Evolutionary conservation across 2,797 vertebrate species (phyloP), one percentile per base, ranked within the genome.

Genomic region (Hypotaenidia philippensis): DNA sequence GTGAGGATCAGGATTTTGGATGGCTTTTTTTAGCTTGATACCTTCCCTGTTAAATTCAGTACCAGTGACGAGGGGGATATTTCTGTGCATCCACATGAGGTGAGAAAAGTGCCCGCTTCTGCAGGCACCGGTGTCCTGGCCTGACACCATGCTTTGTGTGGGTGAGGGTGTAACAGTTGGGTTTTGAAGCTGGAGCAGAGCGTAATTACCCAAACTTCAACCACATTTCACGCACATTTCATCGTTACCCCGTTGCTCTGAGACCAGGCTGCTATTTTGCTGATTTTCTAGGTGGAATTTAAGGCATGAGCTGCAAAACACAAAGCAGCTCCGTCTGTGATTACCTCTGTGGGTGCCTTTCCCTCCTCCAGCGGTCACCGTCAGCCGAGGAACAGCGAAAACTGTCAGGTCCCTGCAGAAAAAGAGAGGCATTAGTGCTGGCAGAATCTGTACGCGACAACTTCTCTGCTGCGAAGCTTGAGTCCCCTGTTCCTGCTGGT

Each of bases 401-500:
- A 41, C 93, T 96, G 89, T 85, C 87, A 77, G 64, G 47, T 92
- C 92, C 81, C 92, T 64, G 81, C 75, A 85, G 83, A 87, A 90
- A 87, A 79, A 45, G 80, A 74, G 87, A 90, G 88, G 89, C 90
- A 90, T 80, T 34, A 61, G 89, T 80, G 90, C 94, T 92, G 95
- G 89, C 92, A 90, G 90, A 88, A 49, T 45, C 83, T 90, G 77
- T 76, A 77, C 0, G 9, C 4, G n/a, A 85, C 95, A 90, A 36
- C 45, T 85, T 87, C 52, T 50, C 92, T 93, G 81, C 90, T 83
- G 70, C 49, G 81, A 80, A 91, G 94, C 90, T 88, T 56, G 80
- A 88, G 86, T 94, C 88, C 80, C 89, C 59, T 71, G 60, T 90
- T 95, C 84, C 94, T 87, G 71, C 69, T 94, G 89, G 83, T 91